A percentile compares a stretch with the other conserved stretches of the same genome.
Conservation (phyloP, 2,113 vertebrate genomes). For the Theropithecus gelada region DNA sequence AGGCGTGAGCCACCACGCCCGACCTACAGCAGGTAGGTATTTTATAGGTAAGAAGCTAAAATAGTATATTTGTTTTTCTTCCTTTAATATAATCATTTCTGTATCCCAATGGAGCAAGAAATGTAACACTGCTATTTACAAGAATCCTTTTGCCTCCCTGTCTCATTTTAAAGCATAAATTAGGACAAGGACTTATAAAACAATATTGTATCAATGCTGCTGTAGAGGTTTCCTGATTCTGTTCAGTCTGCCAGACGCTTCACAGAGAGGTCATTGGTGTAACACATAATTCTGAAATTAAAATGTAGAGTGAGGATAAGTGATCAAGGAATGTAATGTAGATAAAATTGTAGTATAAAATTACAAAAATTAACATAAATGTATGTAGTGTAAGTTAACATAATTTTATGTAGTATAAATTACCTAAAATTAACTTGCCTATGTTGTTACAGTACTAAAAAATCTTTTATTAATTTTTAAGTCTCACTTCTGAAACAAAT, state of each 20-base stretch:
- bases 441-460: neutral
- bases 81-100: neutral
- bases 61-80: neutral
- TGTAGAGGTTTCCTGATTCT: neutral
- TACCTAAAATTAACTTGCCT: neutral
- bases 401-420: no score
- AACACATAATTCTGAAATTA: neutral
- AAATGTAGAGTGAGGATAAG: neutral
- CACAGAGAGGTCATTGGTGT: neutral
- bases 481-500: neutral
- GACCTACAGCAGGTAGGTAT: neutral
- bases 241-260: neutral
- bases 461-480: neutral
- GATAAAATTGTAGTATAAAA: neutral
- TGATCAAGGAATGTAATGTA: neutral
- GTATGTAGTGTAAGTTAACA: no score
- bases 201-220: neutral
- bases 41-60: neutral
- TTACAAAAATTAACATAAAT: neutral
- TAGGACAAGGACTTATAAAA: neutral
- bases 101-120: fast-evolving
- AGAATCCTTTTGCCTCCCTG: neutral
- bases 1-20: no score
- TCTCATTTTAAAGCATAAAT: neutral
- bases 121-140: neutral